Conservation (phyloP, 2,888 invertebrate species). For the Hemicrepidius hirtus region DNA sequence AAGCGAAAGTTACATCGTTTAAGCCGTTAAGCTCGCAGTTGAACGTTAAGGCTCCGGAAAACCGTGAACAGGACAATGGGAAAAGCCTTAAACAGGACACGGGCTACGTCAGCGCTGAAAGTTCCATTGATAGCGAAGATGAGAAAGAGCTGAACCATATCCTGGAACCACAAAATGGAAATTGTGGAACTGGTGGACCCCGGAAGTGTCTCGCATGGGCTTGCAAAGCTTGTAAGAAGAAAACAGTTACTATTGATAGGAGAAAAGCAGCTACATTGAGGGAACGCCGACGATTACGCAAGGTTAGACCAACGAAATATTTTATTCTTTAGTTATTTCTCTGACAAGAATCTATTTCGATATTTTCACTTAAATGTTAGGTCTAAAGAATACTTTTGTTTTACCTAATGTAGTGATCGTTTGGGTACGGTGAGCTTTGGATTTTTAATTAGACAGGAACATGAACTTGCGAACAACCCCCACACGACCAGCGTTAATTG, state of each 20-base stretch:
- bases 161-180: constrained; percentile 70
- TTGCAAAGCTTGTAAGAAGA: constrained; percentile 97
- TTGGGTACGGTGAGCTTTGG: too few relatives aligned
- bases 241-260: constrained; percentile 95
- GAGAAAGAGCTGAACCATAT: constrained; percentile 69
- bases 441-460: too few relatives aligned
- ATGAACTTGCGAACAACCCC: too few relatives aligned
- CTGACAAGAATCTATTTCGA: too few relatives aligned
- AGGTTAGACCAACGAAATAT: constrained; percentile 77
- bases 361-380: too few relatives aligned
- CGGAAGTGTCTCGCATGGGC: constrained; percentile 95
- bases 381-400: too few relatives aligned
- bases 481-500: too few relatives aligned
- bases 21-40: constrained; percentile 32
- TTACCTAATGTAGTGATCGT: too few relatives aligned
- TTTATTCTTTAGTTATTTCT: neutral
- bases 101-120: constrained; percentile 68
- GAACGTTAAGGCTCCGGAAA: constrained; percentile 14
- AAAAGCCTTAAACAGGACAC: constrained; percentile 54
- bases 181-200: constrained; percentile 71
- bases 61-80: constrained; percentile 20
- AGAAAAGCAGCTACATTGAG: constrained; percentile 97
- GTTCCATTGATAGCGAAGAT: constrained; percentile 68
- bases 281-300: constrained; percentile 92
- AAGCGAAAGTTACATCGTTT: constrained; percentile 21